Conservation (phyloP, 2,888 invertebrate genomes). For the Papilio protenor region DNA sequence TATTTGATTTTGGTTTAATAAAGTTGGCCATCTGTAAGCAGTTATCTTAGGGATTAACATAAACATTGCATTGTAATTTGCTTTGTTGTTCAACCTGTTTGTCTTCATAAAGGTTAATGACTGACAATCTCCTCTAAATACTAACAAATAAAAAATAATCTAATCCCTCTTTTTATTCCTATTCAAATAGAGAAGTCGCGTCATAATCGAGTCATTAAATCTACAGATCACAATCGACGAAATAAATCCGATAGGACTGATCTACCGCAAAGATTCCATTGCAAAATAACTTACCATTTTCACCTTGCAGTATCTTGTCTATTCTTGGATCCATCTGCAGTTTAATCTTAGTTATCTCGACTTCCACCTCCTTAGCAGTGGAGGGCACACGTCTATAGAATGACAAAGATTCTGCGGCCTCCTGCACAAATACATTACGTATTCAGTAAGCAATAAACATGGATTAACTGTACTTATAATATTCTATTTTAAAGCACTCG, state of each 20-base stretch:
- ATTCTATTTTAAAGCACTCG: background rate
- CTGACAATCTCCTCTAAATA: background rate
- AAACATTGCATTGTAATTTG: background rate
- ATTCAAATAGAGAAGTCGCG: too few species aligned
- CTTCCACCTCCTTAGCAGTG: constrained; percentile 62
- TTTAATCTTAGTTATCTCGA: constrained; percentile 64
- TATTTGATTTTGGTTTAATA: background rate
- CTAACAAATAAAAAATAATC: background rate
- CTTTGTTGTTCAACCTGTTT: background rate
- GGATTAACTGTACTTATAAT: background rate
- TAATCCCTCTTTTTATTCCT: too few species aligned
- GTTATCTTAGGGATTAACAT: background rate
- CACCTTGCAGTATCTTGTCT: constrained; percentile 58
- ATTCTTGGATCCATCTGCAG: constrained; percentile 66
- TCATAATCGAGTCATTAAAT: background rate
- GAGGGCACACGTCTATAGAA: constrained; percentile 63
- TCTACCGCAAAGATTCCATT: background rate
- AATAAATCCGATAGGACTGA: too few species aligned
- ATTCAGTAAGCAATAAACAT: background rate
- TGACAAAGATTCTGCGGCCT: constrained; percentile 66
- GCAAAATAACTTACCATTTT: constrained; percentile 44
- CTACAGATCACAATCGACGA: background rate
- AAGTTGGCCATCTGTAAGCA: background rate
- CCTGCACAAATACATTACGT: constrained; percentile 53
- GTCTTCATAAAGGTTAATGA: background rate